Evolutionary conservation across 2,888 invertebrate species (phyloP), one percentile per base, ranked within the genome.

Genomic region (Diarsia mendica): DNA sequence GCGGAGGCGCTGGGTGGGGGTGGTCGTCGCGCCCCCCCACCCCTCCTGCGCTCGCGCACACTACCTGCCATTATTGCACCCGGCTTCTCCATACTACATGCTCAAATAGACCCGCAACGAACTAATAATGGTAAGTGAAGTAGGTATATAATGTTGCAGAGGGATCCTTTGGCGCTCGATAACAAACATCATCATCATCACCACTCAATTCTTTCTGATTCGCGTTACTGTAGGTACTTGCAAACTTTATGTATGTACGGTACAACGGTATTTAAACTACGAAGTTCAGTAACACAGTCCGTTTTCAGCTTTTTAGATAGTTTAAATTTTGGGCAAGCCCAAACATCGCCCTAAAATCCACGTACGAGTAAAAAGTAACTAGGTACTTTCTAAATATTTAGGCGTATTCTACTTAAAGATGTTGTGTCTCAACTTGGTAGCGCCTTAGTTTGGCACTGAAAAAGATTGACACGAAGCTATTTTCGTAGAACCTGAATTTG

Each of bases 61-160:
- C 95, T 99, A 77, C 99, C 99, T 61, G 98, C 98, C 83, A 99
- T 99, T 91, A 98, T 99, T 65, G 98, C 98, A 61, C 98, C 98
- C 2, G 98, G 98, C 70, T 97, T 98, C 90, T 98, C 97, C 88
- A 98, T 98, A 88, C 97, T 98, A 49, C 98, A 98, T 85, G 98
- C 98, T 74, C 98, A 98, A 95, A 97, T 98, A 87, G 98, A 98
- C 89, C 97, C 98, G 73, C 97, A 97, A 84, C 97, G 97, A 89
- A 90, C 89, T 60, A 94, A 93, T 83, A 94, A 93, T 83, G 96
- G 95, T 96, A 44, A 92, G 94, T 91, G 9, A 9, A n/a, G n/a
- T n/a, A 49, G 4, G 48, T 20, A 28, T 3, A 58, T 2, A 6
- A 11, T 4, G 10, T 2, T 23, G 23, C 13, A 15, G 13, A 18